A percentile compares a stretch with the other conserved stretches of the same genome.
phyloP scores from a whole-genome alignment of 1,140 invertebrate species.

The Latrodectus geometricus region DNA sequence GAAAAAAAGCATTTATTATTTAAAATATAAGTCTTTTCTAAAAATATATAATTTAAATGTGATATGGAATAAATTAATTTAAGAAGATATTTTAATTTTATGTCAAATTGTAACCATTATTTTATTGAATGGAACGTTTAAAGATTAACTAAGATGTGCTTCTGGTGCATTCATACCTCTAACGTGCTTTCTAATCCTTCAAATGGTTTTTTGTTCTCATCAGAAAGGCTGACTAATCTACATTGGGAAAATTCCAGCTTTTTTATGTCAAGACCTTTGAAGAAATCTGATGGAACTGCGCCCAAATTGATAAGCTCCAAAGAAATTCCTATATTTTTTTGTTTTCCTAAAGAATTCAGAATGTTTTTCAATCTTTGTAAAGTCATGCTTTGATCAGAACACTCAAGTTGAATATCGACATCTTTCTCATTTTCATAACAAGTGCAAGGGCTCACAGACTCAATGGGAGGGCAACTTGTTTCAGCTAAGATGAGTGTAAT shows the following conservation, averaged over 20 bases:
- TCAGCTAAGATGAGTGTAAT: background rate
- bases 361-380: background rate
- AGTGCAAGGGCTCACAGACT: background rate
- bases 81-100: no score
- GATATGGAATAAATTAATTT: no score
- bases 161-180: background rate
- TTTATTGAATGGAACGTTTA: no score
- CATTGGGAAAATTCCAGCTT: slow-evolving; percentile 11
- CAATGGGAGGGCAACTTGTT: background rate
- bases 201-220: background rate
- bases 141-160: no score
- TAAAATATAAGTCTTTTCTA: no score
- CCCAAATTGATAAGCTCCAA: slow-evolving; percentile 2
- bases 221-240: background rate
- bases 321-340: background rate
- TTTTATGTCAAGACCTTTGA: background rate
- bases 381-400: background rate
- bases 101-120: no score
- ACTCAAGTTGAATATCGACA: background rate
- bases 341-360: background rate
- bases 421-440: background rate
- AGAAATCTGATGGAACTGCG: background rate
- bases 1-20: no score
- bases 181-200: slow-evolving; percentile 10
- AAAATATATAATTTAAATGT: no score